Base-by-base conservation (phyloP, 35 echinoderm and acorn worm genomes). In the Heliocidaris erythrogramma region DNA sequence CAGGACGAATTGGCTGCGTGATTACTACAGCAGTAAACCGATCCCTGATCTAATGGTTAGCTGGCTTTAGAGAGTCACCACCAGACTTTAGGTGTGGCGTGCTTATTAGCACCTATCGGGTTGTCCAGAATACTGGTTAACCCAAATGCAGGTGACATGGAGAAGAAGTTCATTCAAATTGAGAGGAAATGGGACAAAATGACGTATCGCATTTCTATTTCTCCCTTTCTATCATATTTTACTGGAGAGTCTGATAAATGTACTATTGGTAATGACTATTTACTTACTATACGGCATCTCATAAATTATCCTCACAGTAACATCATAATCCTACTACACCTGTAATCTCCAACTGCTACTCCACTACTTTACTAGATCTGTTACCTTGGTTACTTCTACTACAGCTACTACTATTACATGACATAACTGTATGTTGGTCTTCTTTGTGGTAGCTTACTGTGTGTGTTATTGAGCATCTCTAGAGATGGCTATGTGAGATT, bases 1-100 rank as follows among this genome's bases (percentile, higher is more conserved):
- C 65, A 78, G 65, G 27, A n/a, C 65, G 65, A 78, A 78, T 78
- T 78, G 65, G 65, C 65, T 78, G 65, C 27, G 27, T 78, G 65
- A 78, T 78, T 78, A 78, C 65, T 78, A 78, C 65, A 78, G 65
- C 21, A 78, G 65, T 78, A 78, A 78, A 78, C 65, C 65, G 65
- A 78, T 78, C 65, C 65, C 21, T 5, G 65, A 78, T 27, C 65
- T 78, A 78, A 78, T 78, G 65, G 65, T n/a, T 8, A 78, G 5
- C 65, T 78, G 65, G 65, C 65, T 78, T 78, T 27, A 78, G 65
- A 78, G 65, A 78, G 65, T 27, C 65, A 24, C 65, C 65, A 78
- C 8, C 65, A 78, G 65, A 78, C 65, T 21, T 24, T 17, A 0
- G 21, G 27, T 78, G 8, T 78, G 21, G 27, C 65, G 65, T 78